Conservation (phyloP, 2,113 vertebrate species). For the Herpailurus yagouaroundi region DNA sequence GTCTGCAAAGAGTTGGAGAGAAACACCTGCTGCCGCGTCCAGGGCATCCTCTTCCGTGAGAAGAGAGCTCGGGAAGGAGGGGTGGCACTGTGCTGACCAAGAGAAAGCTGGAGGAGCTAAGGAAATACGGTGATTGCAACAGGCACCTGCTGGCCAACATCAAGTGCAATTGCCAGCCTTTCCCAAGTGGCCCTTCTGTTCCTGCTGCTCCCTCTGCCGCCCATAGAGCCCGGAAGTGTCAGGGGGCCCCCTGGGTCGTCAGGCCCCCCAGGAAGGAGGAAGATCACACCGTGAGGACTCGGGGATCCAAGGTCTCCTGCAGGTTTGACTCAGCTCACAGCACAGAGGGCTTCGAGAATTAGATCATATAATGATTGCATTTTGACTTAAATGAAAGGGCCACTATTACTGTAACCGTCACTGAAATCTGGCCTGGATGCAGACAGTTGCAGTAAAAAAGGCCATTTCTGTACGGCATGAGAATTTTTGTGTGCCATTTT, state of each 20-base stretch:
- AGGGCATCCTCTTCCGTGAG: background rate
- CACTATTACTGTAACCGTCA: background rate
- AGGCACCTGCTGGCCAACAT: background rate
- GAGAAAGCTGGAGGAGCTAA: background rate
- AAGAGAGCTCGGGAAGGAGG: background rate
- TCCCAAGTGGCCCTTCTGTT: background rate
- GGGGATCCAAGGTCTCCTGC: background rate
- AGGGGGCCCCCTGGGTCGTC: background rate
- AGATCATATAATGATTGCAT: background rate
- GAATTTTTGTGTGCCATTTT: background rate
- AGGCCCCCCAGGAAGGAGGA: background rate
- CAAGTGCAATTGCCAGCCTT: background rate
- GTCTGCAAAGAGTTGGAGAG: background rate
- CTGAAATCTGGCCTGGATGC: background rate
- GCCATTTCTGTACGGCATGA: background rate
- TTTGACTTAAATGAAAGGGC: background rate
- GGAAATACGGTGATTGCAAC: accelerated
- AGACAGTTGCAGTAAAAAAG: background rate
- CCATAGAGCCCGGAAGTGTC: background rate
- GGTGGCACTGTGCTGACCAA: accelerated
- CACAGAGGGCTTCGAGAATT: background rate
- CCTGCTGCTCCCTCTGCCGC: background rate
- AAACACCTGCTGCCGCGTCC: accelerated
- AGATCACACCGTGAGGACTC: accelerated
- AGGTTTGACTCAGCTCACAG: background rate